Evolutionary conservation across 2,797 vertebrate species (phyloP).

Genomic region (Enteromius anoplus): DNA sequence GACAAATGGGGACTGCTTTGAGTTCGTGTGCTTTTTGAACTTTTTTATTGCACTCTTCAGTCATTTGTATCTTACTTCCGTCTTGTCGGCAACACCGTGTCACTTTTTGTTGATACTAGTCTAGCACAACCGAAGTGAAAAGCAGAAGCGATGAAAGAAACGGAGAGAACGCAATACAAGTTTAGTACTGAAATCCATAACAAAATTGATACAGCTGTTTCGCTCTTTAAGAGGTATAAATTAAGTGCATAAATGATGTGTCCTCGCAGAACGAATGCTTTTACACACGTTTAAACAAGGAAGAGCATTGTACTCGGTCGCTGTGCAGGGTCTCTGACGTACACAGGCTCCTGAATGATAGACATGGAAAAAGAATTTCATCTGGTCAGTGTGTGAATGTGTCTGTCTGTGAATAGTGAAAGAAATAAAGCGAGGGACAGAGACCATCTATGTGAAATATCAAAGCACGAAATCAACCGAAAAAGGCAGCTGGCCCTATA

Average conservation of each 20-base stretch:
- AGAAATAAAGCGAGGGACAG: conserved; percentile 11
- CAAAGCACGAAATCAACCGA: conserved; percentile 6
- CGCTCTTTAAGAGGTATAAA: conserved; percentile 24
- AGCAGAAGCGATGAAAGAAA: background rate
- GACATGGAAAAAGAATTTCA: conserved; percentile 36
- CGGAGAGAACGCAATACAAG: background rate
- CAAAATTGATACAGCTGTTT: background rate
- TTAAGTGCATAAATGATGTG: conserved; percentile 17
- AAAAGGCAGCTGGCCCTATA: conserved; percentile 18
- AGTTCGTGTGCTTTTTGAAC: conserved; percentile 49
- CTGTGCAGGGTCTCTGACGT: conserved; percentile 19
- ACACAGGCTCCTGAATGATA: conserved; percentile 3
- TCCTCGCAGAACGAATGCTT: conserved; percentile 26
- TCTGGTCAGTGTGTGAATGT: conserved; percentile 30
- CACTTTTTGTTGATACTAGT: conserved; percentile 47
- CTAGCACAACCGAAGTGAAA: conserved; percentile 10
- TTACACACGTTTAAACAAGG: conserved; percentile 53
- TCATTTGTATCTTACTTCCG: conserved; percentile 62
- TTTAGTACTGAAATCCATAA: conserved; percentile 12
- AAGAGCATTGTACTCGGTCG: conserved; percentile 48
- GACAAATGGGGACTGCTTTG: conserved; percentile 60
- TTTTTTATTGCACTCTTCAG: conserved; percentile 63
- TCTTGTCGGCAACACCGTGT: conserved; percentile 44
- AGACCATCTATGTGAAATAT: conserved; percentile 38
- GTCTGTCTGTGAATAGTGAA: conserved; percentile 42